These are phyloP conservation scores for Lissocephala sabroskyi DNA, from an alignment of 2,888 invertebrate species.

Conservation along the genomic window DNA sequence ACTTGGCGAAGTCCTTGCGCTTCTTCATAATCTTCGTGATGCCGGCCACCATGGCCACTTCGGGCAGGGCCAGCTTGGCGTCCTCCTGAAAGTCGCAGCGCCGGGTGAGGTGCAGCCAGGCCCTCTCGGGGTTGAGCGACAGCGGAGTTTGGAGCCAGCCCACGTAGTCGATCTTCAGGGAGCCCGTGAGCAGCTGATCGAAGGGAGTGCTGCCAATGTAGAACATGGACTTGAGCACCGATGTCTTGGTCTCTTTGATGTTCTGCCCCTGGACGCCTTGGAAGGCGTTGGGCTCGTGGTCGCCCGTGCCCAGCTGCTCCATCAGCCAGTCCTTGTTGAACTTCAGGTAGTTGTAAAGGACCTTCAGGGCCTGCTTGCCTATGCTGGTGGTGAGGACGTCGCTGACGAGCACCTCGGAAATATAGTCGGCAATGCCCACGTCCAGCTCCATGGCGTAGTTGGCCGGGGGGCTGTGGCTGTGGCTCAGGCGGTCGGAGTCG, in stretches of 20 bases:
- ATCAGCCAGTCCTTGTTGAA: slow-evolving; percentile 80
- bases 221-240: slow-evolving; percentile 84
- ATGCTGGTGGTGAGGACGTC: slow-evolving; percentile 77
- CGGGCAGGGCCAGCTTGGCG: slow-evolving; percentile 69
- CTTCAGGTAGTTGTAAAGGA: slow-evolving; percentile 79
- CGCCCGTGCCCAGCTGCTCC: slow-evolving; percentile 74
- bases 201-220: slow-evolving; percentile 83
- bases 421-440: slow-evolving; percentile 73
- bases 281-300: slow-evolving; percentile 62
- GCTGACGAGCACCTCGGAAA: slow-evolving; percentile 76
- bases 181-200: slow-evolving; percentile 78
- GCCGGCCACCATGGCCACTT: slow-evolving; percentile 72
- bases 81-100: slow-evolving; percentile 73
- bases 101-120: slow-evolving; percentile 72
- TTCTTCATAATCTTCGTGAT: slow-evolving; percentile 70
- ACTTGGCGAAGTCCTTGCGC: slow-evolving; percentile 60
- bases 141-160: slow-evolving; percentile 73
- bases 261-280: slow-evolving; percentile 71
- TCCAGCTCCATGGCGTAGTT: slow-evolving; percentile 70
- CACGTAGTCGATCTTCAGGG: slow-evolving; percentile 73
- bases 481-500: slow-evolving; percentile 64
- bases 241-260: slow-evolving; percentile 70
- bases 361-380: slow-evolving; percentile 75
- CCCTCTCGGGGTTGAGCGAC: slow-evolving; percentile 72
- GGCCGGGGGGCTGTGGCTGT: slow-evolving; percentile 67